Conservation (phyloP, 2,113 vertebrate species). For the Galemys pyrenaicus region DNA sequence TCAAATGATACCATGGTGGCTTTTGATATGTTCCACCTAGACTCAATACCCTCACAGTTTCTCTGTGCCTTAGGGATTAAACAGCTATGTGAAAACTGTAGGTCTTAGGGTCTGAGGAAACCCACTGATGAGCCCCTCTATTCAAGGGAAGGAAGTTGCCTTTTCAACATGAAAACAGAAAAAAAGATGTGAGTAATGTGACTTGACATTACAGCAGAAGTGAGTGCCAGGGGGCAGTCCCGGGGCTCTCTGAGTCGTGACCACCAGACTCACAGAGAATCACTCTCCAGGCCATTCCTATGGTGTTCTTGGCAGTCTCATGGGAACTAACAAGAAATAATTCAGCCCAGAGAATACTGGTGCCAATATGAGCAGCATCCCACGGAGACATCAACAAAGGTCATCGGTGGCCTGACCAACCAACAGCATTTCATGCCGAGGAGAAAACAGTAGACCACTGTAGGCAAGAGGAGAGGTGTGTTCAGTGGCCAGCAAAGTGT, state of each 20-base stretch:
- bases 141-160: background rate
- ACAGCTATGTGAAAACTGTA: background rate
- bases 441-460: background rate
- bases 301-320: background rate
- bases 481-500: accelerated
- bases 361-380: background rate
- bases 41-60: background rate
- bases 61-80: background rate
- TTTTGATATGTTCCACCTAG: background rate
- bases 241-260: accelerated
- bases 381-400: background rate
- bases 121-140: background rate
- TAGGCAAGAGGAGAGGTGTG: too few species aligned
- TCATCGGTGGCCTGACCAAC: background rate
- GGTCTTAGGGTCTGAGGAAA: background rate
- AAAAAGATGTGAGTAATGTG: background rate
- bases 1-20: background rate
- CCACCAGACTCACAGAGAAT: background rate
- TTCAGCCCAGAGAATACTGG: background rate
- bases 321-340: accelerated
- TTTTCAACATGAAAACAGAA: background rate
- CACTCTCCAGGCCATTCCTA: background rate
- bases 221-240: background rate
- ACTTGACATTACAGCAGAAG: background rate
- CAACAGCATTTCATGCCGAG: background rate